These are phyloP conservation scores for Drosophila dives DNA, from an alignment of 2,888 invertebrate genomes.

Conservation along the genomic window DNA sequence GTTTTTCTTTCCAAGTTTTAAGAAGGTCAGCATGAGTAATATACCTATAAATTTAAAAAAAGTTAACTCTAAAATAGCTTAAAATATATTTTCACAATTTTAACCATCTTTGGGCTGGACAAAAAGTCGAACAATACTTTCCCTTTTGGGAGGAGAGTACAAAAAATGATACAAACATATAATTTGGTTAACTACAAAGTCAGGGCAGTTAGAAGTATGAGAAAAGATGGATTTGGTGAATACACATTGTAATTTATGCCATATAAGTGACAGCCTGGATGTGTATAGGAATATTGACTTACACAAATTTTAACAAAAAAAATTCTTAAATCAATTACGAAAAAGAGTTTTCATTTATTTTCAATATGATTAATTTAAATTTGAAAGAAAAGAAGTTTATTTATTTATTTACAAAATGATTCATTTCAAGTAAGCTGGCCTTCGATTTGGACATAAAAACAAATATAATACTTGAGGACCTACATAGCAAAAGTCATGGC, in stretches of 20 bases:
- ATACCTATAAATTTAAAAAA: not conserved
- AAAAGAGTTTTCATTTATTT: too few species aligned
- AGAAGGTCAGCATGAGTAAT: conserved; percentile 1
- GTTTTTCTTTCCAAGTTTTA: not conserved
- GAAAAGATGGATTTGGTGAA: not conserved
- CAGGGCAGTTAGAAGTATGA: not conserved
- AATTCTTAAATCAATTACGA: too few species aligned
- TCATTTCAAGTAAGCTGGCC: not conserved
- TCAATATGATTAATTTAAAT: too few species aligned
- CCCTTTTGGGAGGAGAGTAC: not conserved
- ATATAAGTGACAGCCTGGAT: not conserved
- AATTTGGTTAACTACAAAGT: not conserved
- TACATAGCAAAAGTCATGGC: not conserved
- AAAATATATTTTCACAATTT: not conserved
- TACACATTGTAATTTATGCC: not conserved
- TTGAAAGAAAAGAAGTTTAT: too few species aligned
- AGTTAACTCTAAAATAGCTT: not conserved
- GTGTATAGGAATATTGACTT: not conserved
- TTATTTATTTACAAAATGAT: too few species aligned
- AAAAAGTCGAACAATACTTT: not conserved
- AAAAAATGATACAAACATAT: not conserved
- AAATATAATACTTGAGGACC: not conserved
- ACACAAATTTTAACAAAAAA: not conserved
- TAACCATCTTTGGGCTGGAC: not conserved
- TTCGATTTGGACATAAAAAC: not conserved